Conservation (phyloP, 2,888 invertebrate genomes). For the Meloe dianella region DNA sequence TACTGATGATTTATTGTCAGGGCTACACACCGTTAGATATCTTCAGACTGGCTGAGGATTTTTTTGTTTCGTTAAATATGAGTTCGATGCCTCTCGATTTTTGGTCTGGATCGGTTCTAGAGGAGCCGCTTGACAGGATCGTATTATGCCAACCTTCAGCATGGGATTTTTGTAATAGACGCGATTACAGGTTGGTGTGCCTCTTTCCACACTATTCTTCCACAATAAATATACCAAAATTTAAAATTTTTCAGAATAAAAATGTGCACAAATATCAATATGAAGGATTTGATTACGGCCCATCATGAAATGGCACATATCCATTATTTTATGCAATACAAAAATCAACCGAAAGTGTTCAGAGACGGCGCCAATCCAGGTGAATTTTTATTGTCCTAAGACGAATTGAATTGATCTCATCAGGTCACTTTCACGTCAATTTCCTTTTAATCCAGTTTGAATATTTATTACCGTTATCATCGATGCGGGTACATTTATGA, state of each 20-base stretch:
- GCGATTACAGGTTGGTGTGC: conserved; percentile 77
- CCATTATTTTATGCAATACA: conserved; percentile 86
- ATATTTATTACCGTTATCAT: conserved; percentile 14
- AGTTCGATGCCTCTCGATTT: conserved; percentile 85
- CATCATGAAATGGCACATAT: conserved; percentile 94
- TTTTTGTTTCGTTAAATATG: conserved; percentile 89
- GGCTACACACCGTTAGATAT: conserved; percentile 84
- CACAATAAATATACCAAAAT: neutral
- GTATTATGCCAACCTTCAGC: conserved; percentile 90
- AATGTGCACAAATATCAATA: conserved; percentile 84
- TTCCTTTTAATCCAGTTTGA: neutral
- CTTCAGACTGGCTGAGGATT: conserved; percentile 89
- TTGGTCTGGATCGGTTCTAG: conserved; percentile 85
- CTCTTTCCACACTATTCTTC: neutral
- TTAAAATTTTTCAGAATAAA: conserved; percentile 71
- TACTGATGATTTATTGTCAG: conserved; percentile 56
- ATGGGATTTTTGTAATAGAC: conserved; percentile 91
- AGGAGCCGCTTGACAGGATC: conserved; percentile 77
- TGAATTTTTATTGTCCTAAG: conserved; percentile 48
- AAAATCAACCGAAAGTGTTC: conserved; percentile 82
- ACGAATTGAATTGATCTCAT: neutral
- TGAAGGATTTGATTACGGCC: conserved; percentile 85
- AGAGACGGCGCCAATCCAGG: conserved; percentile 93
- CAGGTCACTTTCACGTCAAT: neutral
- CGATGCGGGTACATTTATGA: conserved; percentile 21